Evolutionary conservation across 1,140 invertebrate genomes (phyloP).

Genomic region (Tetragonula clypearis): DNA sequence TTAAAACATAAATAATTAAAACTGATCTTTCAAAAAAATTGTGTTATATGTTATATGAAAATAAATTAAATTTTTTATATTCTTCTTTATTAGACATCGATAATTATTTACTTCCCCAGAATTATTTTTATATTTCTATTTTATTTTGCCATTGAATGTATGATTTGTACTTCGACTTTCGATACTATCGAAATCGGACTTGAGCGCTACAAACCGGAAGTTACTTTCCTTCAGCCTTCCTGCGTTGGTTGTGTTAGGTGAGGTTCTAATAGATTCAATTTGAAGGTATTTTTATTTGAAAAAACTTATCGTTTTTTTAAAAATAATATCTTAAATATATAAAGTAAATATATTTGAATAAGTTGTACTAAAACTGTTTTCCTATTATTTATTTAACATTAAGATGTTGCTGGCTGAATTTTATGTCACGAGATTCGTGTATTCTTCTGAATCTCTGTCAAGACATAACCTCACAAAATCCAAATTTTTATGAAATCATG

Average conservation of each 20-base stretch:
- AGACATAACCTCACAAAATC: constrained; percentile 57
- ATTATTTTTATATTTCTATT: neutral
- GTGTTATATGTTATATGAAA: neutral
- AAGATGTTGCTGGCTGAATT: constrained; percentile 68
- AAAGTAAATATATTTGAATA: constrained; percentile 1
- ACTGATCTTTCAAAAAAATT: neutral
- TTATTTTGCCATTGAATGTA: too few species aligned
- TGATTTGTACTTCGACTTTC: constrained; percentile 29
- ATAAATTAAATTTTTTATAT: constrained; percentile 32
- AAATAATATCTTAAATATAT: constrained; percentile 50
- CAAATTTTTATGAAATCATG: constrained; percentile 18
- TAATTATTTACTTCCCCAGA: neutral
- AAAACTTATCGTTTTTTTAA: constrained; percentile 38
- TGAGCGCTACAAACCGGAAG: constrained; percentile 3
- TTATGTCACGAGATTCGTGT: constrained; percentile 4
- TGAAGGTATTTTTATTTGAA: constrained; percentile 49
- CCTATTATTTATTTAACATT: neutral
- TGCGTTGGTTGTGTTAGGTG: constrained; percentile 38
- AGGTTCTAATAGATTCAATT: constrained; percentile 46
- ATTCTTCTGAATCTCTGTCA: constrained; percentile 36
- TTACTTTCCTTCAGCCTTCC: constrained; percentile 48
- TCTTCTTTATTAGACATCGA: neutral
- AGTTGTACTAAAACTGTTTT: neutral
- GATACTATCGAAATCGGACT: constrained; percentile 36
- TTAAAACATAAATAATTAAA: constrained; percentile 12